Percentiles rank a stretch among this genome's conserved stretches.
Evolutionary conservation across 2,797 vertebrate genomes (phyloP).

Genomic region (Acomys russatus): DNA sequence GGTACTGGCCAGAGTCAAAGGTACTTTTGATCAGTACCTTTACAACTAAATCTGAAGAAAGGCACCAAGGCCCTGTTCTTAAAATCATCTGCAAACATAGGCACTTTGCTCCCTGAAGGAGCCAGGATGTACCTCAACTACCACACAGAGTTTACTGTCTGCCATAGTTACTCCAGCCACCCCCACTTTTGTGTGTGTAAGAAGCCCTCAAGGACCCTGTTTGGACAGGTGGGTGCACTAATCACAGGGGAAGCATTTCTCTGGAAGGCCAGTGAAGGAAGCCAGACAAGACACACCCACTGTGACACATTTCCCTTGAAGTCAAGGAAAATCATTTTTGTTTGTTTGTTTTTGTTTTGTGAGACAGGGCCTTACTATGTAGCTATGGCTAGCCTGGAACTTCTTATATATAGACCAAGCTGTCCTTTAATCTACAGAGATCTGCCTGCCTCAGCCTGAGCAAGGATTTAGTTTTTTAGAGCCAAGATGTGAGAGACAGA

Average conservation of each 20-base stretch:
- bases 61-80: background rate
- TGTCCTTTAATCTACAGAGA: background rate
- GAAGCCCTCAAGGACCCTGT: background rate
- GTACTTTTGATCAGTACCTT: background rate
- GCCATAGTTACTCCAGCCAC: background rate
- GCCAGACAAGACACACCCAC: background rate
- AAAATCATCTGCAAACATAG: background rate
- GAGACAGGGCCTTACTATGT: background rate
- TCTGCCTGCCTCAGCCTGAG: background rate
- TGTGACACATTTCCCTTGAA: fast-evolving
- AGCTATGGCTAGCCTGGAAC: background rate
- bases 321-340: slow-evolving; percentile 1
- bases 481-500: background rate
- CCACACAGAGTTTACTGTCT: background rate
- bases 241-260: background rate
- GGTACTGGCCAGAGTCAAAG: background rate
- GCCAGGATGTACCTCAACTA: background rate
- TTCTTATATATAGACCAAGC: background rate
- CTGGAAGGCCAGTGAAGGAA: background rate
- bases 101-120: background rate
- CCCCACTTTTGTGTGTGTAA: background rate
- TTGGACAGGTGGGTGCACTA: background rate
- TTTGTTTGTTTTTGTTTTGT: background rate
- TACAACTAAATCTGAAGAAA: background rate
- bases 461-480: background rate